These are phyloP conservation scores for Cantharis rustica DNA, from an alignment of 2,888 invertebrate species.

Conservation along the genomic window DNA sequence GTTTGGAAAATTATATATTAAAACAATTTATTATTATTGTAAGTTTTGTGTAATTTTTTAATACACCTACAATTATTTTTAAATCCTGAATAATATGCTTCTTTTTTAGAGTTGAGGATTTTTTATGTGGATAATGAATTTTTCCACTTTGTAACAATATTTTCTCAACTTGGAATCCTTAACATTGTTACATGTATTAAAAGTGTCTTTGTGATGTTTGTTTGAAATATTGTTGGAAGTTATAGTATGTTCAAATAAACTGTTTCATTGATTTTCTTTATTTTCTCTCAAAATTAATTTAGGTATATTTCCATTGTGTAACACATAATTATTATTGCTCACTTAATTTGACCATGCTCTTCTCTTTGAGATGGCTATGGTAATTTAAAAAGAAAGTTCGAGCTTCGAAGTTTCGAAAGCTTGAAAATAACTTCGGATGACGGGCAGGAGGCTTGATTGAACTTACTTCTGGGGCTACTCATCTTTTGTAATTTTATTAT, in stretches of 20 bases:
- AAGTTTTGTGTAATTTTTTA: not conserved
- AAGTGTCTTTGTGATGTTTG: not conserved
- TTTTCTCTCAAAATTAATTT: not conserved
- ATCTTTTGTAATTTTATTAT: too few species aligned
- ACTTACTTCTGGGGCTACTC: too few species aligned
- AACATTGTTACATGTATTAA: not conserved
- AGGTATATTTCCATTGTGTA: too few species aligned
- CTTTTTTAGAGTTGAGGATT: not conserved
- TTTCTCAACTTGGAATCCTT: not conserved
- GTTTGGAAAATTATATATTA: not conserved
- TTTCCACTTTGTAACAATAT: not conserved
- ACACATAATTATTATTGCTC: too few species aligned
- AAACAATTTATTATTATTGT: not conserved
- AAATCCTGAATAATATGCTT: not conserved
- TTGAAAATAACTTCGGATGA: too few species aligned
- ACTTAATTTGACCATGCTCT: too few species aligned
- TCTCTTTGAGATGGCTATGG: too few species aligned
- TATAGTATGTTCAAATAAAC: not conserved
- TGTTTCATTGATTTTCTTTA: not conserved
- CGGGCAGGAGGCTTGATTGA: too few species aligned
- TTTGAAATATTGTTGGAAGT: not conserved
- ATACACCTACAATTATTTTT: not conserved
- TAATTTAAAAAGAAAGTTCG: too few species aligned
- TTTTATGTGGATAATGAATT: not conserved
- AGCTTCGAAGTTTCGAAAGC: too few species aligned